Evolutionary conservation across 2,888 invertebrate genomes (phyloP), one percentile per base, ranked within the genome.

Genomic region (Lamellibrachia columna): DNA sequence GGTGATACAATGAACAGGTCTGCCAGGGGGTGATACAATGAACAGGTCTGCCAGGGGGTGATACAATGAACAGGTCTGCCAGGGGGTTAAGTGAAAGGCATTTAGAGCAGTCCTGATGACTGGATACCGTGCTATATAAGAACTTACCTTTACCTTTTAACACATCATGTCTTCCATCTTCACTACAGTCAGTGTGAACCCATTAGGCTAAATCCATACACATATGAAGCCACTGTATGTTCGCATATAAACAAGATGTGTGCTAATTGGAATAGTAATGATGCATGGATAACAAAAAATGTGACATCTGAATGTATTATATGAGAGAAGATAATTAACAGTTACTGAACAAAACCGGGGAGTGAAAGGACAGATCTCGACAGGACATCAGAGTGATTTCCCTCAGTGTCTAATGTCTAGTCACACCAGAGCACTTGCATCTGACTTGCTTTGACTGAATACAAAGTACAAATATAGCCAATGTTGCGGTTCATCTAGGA

Each of bases 241-340:
- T 22, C 4, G 0, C 22, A 75, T 75, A 75, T 75, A 75, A 75
- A 15, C 22, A 75, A 15, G 22, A 75, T 9, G 15, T 75, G 22
- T 75, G 75, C 75, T 22, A 22, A 75, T 22, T 75, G 22, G 22
- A 75, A 75, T 75, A 15, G 22, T n/a, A 75, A n/a, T 22, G 15
- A 22, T 15, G 22, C 22, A 15, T 75, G 75, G 75, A 75, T 15
- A 75, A 22, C 75, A 75, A 75, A 6, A 22, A 15, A 75, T 22
- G 75, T 22, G 15, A 22, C n/a, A n/a, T 75, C 75, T 55, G 55
- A 55, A 4, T 15, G 22, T 75, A 22, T 75, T 75, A 22, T 75
- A 75, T 22, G 75, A 75, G 75, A 75, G 75, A 75, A 75, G 75
- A 75, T 75, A 75, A 75, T 22, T 75, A 75, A n/a, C n/a, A 75